Evolutionary conservation across 2,797 vertebrate genomes (phyloP).

Genomic region (Acanthis flammea): DNA sequence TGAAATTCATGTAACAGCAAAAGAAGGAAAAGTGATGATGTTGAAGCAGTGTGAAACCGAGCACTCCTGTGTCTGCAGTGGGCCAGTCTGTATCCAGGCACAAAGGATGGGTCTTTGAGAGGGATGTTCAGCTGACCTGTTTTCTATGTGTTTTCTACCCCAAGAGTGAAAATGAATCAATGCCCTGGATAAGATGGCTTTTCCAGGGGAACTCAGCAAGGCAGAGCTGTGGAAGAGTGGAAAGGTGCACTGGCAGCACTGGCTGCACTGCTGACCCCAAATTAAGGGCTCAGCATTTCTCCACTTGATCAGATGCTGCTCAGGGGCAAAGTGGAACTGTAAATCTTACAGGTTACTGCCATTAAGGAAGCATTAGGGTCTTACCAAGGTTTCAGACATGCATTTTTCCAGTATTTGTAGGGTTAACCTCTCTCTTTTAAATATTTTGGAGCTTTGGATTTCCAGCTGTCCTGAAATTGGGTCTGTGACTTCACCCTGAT

Average conservation of each 20-base stretch:
- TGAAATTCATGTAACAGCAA: not conserved
- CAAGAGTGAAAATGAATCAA: not conserved
- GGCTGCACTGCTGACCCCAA: rapidly evolving
- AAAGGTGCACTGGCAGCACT: rapidly evolving
- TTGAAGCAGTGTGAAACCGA: not conserved
- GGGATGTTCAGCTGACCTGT: not conserved
- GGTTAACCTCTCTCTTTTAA: not conserved
- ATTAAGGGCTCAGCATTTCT: not conserved
- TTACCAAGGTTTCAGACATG: not conserved
- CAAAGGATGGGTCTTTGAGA: not conserved
- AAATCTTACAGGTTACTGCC: not conserved
- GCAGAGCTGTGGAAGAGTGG: not conserved
- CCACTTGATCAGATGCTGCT: not conserved
- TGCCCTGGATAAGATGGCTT: not conserved
- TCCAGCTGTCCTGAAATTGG: not conserved
- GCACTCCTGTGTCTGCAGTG: not conserved
- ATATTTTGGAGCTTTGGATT: not conserved
- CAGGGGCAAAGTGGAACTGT: not conserved
- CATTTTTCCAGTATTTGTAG: not conserved
- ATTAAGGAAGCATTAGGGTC: not conserved
- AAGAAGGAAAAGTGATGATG: not conserved
- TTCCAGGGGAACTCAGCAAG: not conserved
- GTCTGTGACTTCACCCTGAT: not conserved
- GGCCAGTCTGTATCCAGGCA: not conserved
- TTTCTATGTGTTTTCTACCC: not conserved